A percentile compares a stretch with the other conserved stretches of the same genome.
These are phyloP conservation scores for Argya squamiceps DNA, from an alignment of 2,797 vertebrate species.

Conservation along the genomic window DNA sequence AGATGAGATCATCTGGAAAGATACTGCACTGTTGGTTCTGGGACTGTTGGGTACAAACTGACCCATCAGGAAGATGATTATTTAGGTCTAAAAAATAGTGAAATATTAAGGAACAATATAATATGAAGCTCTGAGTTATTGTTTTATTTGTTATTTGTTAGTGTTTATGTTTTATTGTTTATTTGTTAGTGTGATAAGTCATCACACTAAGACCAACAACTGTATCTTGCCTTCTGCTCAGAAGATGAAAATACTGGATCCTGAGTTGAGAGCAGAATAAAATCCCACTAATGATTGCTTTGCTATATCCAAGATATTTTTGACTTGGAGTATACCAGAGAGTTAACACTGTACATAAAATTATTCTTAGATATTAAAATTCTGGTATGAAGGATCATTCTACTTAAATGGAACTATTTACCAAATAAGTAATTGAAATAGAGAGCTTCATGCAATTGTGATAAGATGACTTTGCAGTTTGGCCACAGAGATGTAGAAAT, in stretches of 20 bases:
- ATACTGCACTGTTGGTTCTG: background rate
- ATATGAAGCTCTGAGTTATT: background rate
- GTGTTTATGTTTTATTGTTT: too few relatives aligned
- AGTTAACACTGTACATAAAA: background rate
- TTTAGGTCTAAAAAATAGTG: background rate
- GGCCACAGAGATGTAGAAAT: background rate
- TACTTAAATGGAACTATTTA: background rate
- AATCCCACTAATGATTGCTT: background rate
- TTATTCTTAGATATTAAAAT: background rate
- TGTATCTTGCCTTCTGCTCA: background rate
- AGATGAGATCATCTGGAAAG: background rate
- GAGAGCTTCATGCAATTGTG: background rate
- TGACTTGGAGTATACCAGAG: background rate
- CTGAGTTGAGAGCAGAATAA: background rate
- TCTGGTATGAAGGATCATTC: background rate
- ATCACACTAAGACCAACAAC: background rate
- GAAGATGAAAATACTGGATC: background rate
- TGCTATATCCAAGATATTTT: background rate
- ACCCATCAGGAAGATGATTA: background rate
- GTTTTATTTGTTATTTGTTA: too few relatives aligned
- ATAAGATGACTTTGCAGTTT: background rate
- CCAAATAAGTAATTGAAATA: background rate
- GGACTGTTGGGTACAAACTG: background rate
- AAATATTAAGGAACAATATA: background rate
- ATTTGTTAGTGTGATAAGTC: too few relatives aligned